Percentiles rank a stretch among this genome's conserved stretches.
Conservation (phyloP, 2,888 invertebrate genomes). For the Trichogramma dendrolimi region DNA sequence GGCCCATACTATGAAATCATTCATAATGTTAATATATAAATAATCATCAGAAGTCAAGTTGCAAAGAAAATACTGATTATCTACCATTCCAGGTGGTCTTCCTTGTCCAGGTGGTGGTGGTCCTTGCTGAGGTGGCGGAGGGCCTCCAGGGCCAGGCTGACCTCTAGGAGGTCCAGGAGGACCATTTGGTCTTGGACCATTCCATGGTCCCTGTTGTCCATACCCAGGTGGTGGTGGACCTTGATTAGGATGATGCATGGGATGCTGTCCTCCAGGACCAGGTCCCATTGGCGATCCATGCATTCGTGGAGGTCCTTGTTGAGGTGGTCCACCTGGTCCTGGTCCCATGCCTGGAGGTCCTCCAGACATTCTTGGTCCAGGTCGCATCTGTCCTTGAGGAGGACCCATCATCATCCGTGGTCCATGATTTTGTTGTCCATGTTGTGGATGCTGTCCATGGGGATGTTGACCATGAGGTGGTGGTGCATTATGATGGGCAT, state of each 20-base stretch:
- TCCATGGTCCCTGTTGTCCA: conserved; percentile 58
- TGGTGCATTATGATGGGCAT: conserved; percentile 55
- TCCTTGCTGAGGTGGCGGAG: conserved; percentile 59
- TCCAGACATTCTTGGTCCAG: conserved; percentile 45
- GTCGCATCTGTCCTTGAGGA: conserved; percentile 55
- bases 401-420: conserved; percentile 61
- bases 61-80: conserved; percentile 31
- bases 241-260: conserved; percentile 55
- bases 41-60: conserved; percentile 1
- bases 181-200: conserved; percentile 58
- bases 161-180: conserved; percentile 57
- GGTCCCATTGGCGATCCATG: conserved; percentile 56
- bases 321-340: conserved; percentile 57
- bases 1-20: conserved; percentile 37
- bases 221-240: conserved; percentile 60
- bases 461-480: conserved; percentile 55
- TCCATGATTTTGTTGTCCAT: conserved; percentile 55
- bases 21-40: conserved; percentile 42
- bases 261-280: conserved; percentile 60
- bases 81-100: conserved; percentile 59
- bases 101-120: conserved; percentile 43
- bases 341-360: conserved; percentile 52
- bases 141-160: conserved; percentile 58
- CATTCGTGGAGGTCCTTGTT: conserved; percentile 52
- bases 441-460: conserved; percentile 55